These are phyloP conservation scores for Sinodicranocentrus sp. DNA, from an alignment of 2,888 invertebrate genomes.

Conservation along the genomic window DNA sequence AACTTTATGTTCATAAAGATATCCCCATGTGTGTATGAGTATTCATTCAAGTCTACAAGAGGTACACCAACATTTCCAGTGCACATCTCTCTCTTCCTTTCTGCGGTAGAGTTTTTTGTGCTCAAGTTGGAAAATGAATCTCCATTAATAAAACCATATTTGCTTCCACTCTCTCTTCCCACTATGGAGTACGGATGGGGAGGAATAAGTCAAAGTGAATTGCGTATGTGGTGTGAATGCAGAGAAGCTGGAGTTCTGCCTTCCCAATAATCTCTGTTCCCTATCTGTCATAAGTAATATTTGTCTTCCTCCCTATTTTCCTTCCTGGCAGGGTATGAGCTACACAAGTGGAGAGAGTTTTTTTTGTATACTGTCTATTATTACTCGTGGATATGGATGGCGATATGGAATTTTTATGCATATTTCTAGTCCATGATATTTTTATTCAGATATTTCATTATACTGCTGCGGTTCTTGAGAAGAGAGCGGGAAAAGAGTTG, in stretches of 20 bases:
- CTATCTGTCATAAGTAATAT: slow-evolving; percentile 48
- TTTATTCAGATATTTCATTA: too few species aligned
- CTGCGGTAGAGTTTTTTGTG: background rate
- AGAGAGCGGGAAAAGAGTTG: background rate
- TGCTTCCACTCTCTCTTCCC: background rate
- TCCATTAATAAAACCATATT: slow-evolving; percentile 36
- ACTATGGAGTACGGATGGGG: background rate
- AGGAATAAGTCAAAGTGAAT: slow-evolving; percentile 22
- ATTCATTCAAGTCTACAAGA: slow-evolving; percentile 6
- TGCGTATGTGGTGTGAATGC: background rate
- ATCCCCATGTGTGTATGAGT: background rate
- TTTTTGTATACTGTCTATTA: too few species aligned
- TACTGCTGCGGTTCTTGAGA: too few species aligned
- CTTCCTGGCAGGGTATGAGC: too few species aligned
- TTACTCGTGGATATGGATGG: too few species aligned
- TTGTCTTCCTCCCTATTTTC: slow-evolving; percentile 31
- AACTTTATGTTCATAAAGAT: background rate
- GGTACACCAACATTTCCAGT: background rate
- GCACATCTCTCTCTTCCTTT: background rate
- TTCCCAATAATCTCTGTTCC: slow-evolving; percentile 38
- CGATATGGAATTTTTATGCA: too few species aligned
- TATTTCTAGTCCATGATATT: too few species aligned
- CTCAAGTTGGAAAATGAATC: background rate
- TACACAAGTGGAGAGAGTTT: too few species aligned
- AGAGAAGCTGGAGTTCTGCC: background rate